Evolutionary conservation across 2,888 invertebrate genomes (phyloP).

Genomic region (Steinernema hermaphroditum): DNA sequence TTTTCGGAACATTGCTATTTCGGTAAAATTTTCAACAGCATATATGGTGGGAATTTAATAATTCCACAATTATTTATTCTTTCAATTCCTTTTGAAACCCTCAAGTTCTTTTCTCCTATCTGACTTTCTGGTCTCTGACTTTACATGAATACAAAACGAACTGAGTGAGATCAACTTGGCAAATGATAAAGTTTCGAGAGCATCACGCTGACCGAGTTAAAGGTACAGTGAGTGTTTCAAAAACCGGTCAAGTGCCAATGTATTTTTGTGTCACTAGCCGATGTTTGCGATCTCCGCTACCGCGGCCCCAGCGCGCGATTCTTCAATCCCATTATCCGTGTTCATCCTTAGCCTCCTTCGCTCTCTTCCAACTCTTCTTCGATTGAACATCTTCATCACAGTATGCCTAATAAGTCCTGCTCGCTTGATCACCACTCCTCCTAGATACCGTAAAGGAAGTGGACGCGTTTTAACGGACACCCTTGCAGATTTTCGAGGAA

Average conservation of each 20-base stretch:
- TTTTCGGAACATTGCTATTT: too few species aligned
- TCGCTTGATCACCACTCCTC: not conserved
- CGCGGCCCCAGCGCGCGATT: constrained; percentile 24
- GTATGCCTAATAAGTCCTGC: not conserved
- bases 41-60: too few species aligned
- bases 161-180: too few species aligned
- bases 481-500: constrained; percentile 18
- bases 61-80: too few species aligned
- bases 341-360: not conserved
- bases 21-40: too few species aligned
- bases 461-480: not conserved
- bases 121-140: too few species aligned
- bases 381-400: constrained; percentile 3
- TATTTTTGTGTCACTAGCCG: constrained; percentile 30
- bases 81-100: too few species aligned
- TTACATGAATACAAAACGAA: too few species aligned
- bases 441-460: not conserved
- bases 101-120: too few species aligned
- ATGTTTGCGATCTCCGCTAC: constrained; percentile 17
- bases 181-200: too few species aligned
- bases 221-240: not conserved
- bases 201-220: too few species aligned
- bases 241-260: constrained; percentile 29
- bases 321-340: constrained; percentile 10
- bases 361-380: not conserved